Conservation (phyloP, 2,797 vertebrate genomes). For the Aeoliscus strigatus region DNA sequence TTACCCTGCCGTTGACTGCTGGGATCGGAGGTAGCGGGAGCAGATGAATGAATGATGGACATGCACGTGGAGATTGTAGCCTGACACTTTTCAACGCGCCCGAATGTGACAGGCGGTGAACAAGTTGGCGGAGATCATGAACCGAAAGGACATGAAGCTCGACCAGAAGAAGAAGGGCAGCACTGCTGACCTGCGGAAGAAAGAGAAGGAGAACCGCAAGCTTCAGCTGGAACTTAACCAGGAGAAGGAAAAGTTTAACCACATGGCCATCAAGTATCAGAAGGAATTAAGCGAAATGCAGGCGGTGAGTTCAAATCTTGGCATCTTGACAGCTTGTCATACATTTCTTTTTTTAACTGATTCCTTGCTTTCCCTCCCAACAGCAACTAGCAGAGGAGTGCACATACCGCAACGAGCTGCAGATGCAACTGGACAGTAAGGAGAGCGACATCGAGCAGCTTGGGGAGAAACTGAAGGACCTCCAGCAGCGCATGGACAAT, state of each 20-base stretch:
- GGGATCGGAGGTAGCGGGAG: no score
- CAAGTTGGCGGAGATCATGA: conserved; percentile 98
- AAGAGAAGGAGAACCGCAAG: conserved; percentile 98
- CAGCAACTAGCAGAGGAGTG: conserved; percentile 94
- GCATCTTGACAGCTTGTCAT: background rate
- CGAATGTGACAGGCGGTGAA: conserved; percentile 87
- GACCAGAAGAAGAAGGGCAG: conserved; percentile 94
- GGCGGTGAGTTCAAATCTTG: conserved; percentile 75
- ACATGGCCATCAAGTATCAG: conserved; percentile 95
- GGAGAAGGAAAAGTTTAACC: conserved; percentile 98
- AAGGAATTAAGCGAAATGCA: conserved; percentile 95
- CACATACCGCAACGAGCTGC: conserved; percentile 89
- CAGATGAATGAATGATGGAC: no score
- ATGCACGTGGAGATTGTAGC: background rate
- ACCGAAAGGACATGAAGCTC: conserved; percentile 98
- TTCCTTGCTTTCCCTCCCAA: conserved; percentile 2
- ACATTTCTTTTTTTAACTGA: conserved; percentile 4
- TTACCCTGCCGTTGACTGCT: no score
- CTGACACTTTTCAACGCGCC: background rate
- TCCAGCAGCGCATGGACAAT: conserved; percentile 90
- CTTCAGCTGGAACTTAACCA: conserved; percentile 95
- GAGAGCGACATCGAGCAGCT: conserved; percentile 98
- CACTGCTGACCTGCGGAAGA: conserved; percentile 93
- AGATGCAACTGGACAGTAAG: conserved; percentile 98
- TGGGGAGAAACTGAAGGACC: conserved; percentile 85